phyloP scores from a whole-genome alignment of 2,888 invertebrate species.

The Drosophila rellima region DNA sequence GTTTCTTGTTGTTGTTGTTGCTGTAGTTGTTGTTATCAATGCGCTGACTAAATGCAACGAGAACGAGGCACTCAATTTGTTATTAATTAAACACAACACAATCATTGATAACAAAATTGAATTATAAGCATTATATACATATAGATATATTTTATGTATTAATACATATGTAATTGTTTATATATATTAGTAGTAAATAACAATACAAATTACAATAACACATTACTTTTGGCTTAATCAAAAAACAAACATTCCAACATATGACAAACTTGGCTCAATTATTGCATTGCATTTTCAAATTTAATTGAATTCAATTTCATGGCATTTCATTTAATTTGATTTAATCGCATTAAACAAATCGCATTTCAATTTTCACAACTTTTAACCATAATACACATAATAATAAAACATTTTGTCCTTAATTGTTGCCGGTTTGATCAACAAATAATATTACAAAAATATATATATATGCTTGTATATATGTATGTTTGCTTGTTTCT shows the following conservation, averaged over 20 bases:
- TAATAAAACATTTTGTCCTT: conserved; percentile 57
- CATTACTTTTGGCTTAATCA: conserved; percentile 80
- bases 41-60: conserved; percentile 63
- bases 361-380: conserved; percentile 43
- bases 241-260: conserved; percentile 61
- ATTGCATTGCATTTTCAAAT: conserved; percentile 43
- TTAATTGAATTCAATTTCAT: conserved; percentile 3
- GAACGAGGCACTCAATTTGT: conserved; percentile 76
- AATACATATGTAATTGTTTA: conserved; percentile 30
- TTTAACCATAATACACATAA: conserved; percentile 49
- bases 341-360: conserved; percentile 57
- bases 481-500: conserved; percentile 19
- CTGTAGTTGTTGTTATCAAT: conserved; percentile 55
- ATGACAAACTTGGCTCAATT: conserved; percentile 61
- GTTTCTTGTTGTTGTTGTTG: conserved; percentile 18
- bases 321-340: conserved; percentile 21
- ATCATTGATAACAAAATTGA: conserved; percentile 58
- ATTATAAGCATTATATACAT: conserved; percentile 57
- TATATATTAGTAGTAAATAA: conserved; percentile 73
- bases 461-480: conserved; percentile 50
- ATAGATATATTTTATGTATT: conserved; percentile 36
- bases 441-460: conserved; percentile 77
- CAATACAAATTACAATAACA: conserved; percentile 80
- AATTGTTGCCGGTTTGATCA: conserved; percentile 59
- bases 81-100: conserved; percentile 51